phyloP scores from a whole-genome alignment of 2,888 invertebrate genomes.

The Serrognathus titanus region DNA sequence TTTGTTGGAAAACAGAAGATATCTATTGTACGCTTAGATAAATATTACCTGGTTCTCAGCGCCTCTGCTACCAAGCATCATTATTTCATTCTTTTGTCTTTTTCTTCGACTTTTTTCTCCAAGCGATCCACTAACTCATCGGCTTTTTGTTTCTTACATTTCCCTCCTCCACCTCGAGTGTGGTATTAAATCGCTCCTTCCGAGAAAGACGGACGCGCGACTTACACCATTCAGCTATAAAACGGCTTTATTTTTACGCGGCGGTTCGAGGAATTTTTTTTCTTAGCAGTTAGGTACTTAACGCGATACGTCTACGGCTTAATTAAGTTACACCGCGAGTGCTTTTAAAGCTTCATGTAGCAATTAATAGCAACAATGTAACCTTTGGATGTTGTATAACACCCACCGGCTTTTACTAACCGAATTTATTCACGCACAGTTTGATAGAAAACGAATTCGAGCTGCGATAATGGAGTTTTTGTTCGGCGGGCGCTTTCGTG shows the following conservation, averaged over 20 bases:
- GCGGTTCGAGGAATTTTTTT: constrained; percentile 10
- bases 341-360: constrained; percentile 13
- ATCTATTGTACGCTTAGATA: constrained; percentile 43
- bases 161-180: not conserved
- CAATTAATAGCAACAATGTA: constrained; percentile 10
- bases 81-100: constrained; percentile 21
- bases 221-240: not conserved
- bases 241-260: not conserved
- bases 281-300: not conserved
- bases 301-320: constrained; percentile 6
- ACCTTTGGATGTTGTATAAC: constrained; percentile 6
- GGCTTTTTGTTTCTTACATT: constrained; percentile 5
- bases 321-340: constrained; percentile 13
- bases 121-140: constrained; percentile 11
- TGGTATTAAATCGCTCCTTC: not conserved
- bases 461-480: not conserved
- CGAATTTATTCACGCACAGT: constrained; percentile 1
- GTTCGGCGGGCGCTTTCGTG: too few relatives aligned
- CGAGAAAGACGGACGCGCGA: not conserved
- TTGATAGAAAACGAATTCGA: constrained; percentile 1
- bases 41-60: constrained; percentile 35
- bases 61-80: constrained; percentile 20
- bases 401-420: constrained; percentile 8
- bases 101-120: constrained; percentile 5
- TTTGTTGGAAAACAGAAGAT: constrained; percentile 40